Percentiles rank a stretch among this genome's conserved stretches.
Evolutionary conservation across 2,888 invertebrate genomes (phyloP).

Genomic region (Amblyjoppa proteus): DNA sequence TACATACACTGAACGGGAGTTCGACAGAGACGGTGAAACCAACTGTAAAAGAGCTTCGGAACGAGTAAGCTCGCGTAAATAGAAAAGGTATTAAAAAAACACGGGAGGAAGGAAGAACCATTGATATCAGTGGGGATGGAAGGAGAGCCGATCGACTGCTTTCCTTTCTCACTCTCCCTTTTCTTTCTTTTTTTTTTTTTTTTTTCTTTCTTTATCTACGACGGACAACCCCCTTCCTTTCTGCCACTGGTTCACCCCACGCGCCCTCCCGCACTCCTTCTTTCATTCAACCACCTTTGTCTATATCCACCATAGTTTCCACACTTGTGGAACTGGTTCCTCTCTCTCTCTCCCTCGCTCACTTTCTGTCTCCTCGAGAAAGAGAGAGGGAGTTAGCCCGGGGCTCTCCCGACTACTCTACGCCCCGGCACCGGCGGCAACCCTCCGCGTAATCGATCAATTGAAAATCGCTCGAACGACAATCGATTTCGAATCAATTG

Average conservation of each 20-base stretch:
- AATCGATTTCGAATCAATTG: constrained; percentile 84
- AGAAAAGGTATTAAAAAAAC: constrained; percentile 10
- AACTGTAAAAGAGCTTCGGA: constrained; percentile 37
- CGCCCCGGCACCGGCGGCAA: constrained; percentile 1
- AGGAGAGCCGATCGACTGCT: constrained; percentile 33
- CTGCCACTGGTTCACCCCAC: constrained; percentile 25
- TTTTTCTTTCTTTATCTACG: constrained; percentile 34
- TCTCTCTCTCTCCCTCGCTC: constrained; percentile 17
- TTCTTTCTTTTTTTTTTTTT: neutral
- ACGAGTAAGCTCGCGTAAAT: constrained; percentile 30
- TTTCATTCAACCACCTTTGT: constrained; percentile 61
- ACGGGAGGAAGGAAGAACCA: constrained; percentile 1
- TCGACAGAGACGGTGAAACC: constrained; percentile 19
- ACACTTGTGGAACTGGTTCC: constrained; percentile 33
- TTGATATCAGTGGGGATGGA: constrained; percentile 16
- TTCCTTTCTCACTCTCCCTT: constrained; percentile 17
- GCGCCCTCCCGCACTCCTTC: constrained; percentile 30
- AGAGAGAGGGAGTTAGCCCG: neutral
- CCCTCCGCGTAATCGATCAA: constrained; percentile 81
- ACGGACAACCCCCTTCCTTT: constrained; percentile 29
- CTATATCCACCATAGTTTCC: constrained; percentile 50
- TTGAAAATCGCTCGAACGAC: constrained; percentile 84
- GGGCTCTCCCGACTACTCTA: constrained; percentile 29
- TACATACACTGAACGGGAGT: neutral
- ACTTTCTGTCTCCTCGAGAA: constrained; percentile 6